A percentile compares a stretch with the other conserved stretches of the same genome.
Conservation (phyloP, 2,113 vertebrate genomes). For the Choloepus hoffmanni region DNA sequence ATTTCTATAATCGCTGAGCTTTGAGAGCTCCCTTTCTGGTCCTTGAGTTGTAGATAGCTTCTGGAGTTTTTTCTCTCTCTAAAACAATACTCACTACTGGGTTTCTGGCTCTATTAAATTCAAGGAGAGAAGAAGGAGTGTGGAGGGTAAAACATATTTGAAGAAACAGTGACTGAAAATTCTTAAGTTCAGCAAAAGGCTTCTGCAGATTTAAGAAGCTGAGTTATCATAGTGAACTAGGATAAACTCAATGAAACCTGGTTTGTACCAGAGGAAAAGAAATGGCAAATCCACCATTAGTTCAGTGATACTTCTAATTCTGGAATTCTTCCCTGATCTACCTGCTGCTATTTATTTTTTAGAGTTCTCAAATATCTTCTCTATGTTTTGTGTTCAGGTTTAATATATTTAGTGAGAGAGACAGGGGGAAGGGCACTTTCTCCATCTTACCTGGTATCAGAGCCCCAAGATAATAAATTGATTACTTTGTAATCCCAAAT, state of each 20-base stretch:
- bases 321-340: neutral
- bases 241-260: too few species aligned
- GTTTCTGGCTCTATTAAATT: neutral
- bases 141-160: too few species aligned
- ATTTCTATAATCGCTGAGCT: neutral
- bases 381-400: neutral
- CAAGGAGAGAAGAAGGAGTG: neutral
- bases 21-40: neutral
- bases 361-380: neutral
- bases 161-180: too few species aligned
- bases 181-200: too few species aligned
- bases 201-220: too few species aligned
- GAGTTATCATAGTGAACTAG: too few species aligned
- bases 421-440: neutral
- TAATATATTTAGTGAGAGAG: neutral
- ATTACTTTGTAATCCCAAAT: conserved; percentile 20
- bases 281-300: neutral
- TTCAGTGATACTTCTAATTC: neutral
- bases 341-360: neutral
- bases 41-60: neutral
- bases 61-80: neutral
- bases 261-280: neutral
- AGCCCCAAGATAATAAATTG: neutral
- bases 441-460: neutral
- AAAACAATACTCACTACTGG: neutral